Evolutionary conservation across 2,797 vertebrate genomes (phyloP).

Genomic region (Schizopygopsis malacanthus): DNA sequence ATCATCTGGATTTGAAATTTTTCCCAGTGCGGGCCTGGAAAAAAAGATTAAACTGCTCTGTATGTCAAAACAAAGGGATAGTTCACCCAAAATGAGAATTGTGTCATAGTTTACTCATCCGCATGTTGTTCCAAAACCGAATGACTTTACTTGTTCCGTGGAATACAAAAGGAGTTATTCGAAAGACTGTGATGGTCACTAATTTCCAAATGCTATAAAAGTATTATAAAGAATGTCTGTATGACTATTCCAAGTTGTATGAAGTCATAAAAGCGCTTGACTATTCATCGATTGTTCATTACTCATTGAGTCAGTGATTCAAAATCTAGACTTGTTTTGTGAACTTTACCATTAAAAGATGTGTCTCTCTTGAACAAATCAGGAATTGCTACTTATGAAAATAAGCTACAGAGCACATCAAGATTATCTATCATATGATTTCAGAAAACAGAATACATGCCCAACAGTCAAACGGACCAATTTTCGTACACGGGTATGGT

Average conservation of each 20-base stretch:
- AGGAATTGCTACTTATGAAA: neutral
- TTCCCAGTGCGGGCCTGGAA: neutral
- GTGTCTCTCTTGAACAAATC: neutral
- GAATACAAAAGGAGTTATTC: neutral
- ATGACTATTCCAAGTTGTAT: neutral
- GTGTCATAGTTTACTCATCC: slow-evolving; percentile 6
- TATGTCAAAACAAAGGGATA: neutral
- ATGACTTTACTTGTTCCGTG: neutral
- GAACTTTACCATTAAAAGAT: neutral
- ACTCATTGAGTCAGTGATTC: neutral
- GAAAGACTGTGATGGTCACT: neutral
- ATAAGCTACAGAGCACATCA: neutral
- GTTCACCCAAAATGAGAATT: neutral
- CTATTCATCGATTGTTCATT: neutral
- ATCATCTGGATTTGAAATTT: slow-evolving; percentile 1
- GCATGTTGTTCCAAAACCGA: neutral
- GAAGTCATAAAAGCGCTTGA: neutral
- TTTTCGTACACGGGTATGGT: neutral
- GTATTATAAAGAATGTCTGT: neutral
- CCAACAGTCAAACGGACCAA: neutral
- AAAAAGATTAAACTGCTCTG: slow-evolving; percentile 9
- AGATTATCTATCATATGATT: neutral
- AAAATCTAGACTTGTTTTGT: neutral
- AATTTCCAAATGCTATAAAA: neutral
- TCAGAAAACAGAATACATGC: neutral